These are phyloP conservation scores for Tetragnatha montana DNA, from an alignment of 2,888 invertebrate species.

Conservation along the genomic window DNA sequence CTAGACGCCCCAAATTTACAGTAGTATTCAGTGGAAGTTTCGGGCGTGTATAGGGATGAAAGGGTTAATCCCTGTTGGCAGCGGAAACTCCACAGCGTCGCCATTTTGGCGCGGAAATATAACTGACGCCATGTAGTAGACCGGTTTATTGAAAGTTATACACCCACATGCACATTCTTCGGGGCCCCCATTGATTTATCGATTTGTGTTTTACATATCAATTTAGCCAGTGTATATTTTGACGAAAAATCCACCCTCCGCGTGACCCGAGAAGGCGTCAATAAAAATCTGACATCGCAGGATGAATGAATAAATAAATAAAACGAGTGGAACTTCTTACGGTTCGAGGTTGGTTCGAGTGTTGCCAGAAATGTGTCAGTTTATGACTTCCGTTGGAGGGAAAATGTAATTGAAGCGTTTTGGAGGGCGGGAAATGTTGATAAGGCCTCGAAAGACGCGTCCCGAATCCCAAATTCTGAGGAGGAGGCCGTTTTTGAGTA, in stretches of 20 bases:
- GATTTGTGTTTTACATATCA: not conserved
- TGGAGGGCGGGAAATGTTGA: constrained; percentile 55
- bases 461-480: constrained; percentile 55
- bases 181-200: not conserved
- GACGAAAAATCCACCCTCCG: not conserved
- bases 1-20: no score
- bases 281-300: constrained; percentile 51
- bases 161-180: not conserved
- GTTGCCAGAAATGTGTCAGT: constrained; percentile 66
- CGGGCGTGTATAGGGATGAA: no score
- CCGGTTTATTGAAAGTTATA: no score
- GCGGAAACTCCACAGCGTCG: no score
- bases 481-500: constrained; percentile 46
- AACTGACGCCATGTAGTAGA: no score
- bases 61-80: no score
- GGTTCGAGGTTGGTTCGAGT: constrained; percentile 14
- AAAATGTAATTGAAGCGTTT: constrained; percentile 66
- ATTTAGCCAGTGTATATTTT: not conserved
- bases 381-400: constrained; percentile 58
- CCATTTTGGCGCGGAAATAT: no score
- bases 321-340: constrained; percentile 46
- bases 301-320: constrained; percentile 45
- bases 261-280: not conserved
- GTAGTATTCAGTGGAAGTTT: no score
- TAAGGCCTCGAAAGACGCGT: constrained; percentile 48